These are phyloP conservation scores for Plecotus auritus DNA, from an alignment of 2,113 vertebrate species.

Conservation along the genomic window DNA sequence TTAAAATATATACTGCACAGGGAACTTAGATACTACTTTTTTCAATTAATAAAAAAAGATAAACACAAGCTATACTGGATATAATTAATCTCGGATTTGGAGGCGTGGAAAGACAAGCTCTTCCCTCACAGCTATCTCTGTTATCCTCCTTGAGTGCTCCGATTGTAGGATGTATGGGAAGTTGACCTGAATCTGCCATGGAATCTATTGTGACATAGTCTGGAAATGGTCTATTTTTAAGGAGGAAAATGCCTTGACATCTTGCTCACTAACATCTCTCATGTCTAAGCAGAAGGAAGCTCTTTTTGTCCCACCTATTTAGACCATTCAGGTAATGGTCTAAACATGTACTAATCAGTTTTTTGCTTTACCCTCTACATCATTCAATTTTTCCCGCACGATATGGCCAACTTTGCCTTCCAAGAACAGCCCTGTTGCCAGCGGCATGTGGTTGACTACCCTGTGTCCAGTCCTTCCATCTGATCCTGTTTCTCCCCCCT, in stretches of 20 bases:
- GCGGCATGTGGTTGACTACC: not conserved
- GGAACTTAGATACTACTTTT: slow-evolving; percentile 35
- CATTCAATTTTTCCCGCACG: not conserved
- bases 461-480: not conserved
- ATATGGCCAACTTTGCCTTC: not conserved
- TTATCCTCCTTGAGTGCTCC: not conserved
- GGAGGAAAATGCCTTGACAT: not conserved
- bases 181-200: not conserved
- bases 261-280: not conserved
- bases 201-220: not conserved
- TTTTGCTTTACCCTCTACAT: not conserved
- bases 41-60: slow-evolving; percentile 43
- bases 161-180: not conserved
- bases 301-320: not conserved
- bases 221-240: not conserved
- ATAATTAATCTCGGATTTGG: not conserved
- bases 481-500: too few relatives aligned
- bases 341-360: not conserved
- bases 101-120: not conserved
- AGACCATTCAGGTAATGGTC: not conserved
- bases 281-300: not conserved
- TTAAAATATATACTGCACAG: slow-evolving; percentile 67
- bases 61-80: not conserved
- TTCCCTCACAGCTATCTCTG: not conserved
- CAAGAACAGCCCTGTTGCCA: not conserved